A percentile compares a stretch with the other conserved stretches of the same genome.
Conservation (phyloP, 2,797 vertebrate species). For the Spinus pinus region DNA sequence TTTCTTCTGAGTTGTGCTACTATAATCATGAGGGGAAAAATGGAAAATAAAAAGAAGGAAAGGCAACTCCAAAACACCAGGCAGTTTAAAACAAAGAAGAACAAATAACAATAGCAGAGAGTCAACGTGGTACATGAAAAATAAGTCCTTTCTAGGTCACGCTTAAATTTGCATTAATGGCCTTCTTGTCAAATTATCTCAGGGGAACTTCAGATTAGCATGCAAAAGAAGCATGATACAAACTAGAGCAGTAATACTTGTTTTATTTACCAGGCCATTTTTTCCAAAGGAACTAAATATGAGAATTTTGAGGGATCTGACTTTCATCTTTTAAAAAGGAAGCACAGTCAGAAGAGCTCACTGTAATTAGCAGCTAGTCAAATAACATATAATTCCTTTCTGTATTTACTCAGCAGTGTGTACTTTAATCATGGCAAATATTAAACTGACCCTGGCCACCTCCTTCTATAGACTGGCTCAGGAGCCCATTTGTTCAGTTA, state of each 20-base stretch:
- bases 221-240: background rate
- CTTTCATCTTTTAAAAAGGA: slow-evolving; percentile 28
- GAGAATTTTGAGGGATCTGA: background rate
- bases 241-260: background rate
- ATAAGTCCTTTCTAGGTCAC: slow-evolving; percentile 50
- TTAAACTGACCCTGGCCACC: slow-evolving; percentile 19
- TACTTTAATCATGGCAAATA: slow-evolving; percentile 56
- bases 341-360: background rate
- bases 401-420: slow-evolving; percentile 33
- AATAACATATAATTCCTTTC: slow-evolving; percentile 31
- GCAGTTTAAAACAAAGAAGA: slow-evolving; percentile 23
- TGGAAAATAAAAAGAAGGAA: background rate
- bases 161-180: slow-evolving; percentile 58
- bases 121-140: slow-evolving; percentile 4
- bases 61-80: background rate
- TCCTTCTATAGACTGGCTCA: background rate
- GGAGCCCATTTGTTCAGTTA: slow-evolving; percentile 29
- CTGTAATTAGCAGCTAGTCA: slow-evolving; percentile 37
- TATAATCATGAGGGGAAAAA: background rate
- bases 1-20: background rate
- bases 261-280: slow-evolving; percentile 18
- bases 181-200: slow-evolving; percentile 59
- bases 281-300: slow-evolving; percentile 4
- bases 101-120: slow-evolving; percentile 44
- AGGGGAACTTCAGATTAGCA: slow-evolving; percentile 2